Conservation (phyloP, 2,797 vertebrate genomes). For the Toxotes lorentzi region DNA sequence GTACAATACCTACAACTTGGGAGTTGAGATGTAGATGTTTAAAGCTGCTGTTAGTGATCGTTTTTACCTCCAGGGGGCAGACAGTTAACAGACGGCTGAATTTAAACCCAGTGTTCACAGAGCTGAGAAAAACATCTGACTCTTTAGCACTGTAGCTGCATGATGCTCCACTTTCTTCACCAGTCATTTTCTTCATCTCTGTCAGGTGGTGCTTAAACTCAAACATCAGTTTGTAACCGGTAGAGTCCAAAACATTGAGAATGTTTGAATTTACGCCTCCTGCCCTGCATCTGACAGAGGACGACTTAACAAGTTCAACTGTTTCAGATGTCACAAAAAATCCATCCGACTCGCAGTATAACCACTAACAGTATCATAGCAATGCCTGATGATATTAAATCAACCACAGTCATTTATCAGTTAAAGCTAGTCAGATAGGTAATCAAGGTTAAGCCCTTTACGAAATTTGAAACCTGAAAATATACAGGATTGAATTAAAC, state of each 20-base stretch:
- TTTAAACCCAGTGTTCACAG: neutral
- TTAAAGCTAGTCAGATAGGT: no score
- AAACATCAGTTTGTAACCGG: no score
- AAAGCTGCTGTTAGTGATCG: neutral
- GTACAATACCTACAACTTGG: neutral
- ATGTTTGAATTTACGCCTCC: no score
- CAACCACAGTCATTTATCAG: neutral
- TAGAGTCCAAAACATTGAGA: no score
- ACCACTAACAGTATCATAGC: slow-evolving; percentile 7
- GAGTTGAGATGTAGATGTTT: neutral
- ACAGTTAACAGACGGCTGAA: slow-evolving; percentile 3
- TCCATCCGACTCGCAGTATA: neutral
- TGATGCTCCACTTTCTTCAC: neutral
- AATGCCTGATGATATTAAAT: neutral
- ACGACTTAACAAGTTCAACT: no score
- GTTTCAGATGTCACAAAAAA: neutral
- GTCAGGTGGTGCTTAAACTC: neutral
- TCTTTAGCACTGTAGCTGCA: no score
- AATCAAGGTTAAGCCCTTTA: neutral
- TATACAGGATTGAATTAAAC: neutral
- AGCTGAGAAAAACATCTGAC: neutral
- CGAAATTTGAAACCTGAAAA: neutral
- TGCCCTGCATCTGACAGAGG: no score
- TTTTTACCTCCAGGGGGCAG: slow-evolving; percentile 42
- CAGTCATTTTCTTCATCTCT: neutral